Evolutionary conservation across 2,888 invertebrate genomes (phyloP).

Genomic region (Drosophila borealis): DNA sequence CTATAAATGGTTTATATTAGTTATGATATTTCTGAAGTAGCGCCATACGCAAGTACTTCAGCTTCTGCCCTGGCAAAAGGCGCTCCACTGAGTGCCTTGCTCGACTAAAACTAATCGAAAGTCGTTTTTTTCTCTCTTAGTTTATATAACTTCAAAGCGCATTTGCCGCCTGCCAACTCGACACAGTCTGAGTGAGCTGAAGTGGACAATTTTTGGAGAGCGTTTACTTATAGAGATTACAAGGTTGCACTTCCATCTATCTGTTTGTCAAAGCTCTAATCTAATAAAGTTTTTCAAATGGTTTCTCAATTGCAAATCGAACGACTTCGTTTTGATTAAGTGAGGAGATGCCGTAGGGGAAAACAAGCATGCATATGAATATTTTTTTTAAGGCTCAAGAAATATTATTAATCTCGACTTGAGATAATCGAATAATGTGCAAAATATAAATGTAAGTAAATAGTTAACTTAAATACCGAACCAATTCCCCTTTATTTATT

Average conservation of each 20-base stretch:
- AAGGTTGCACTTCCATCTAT: slow-evolving; percentile 45
- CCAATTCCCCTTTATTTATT: too few species aligned
- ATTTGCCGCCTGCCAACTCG: slow-evolving; percentile 45
- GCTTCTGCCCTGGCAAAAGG: slow-evolving; percentile 7
- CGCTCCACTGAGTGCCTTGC: slow-evolving; percentile 5
- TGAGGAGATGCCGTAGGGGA: background rate
- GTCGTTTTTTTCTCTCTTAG: slow-evolving; percentile 11
- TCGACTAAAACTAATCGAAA: slow-evolving; percentile 46
- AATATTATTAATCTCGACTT: background rate
- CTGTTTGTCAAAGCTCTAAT: slow-evolving; percentile 22
- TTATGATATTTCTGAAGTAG: slow-evolving; percentile 37
- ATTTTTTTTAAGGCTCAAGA: background rate
- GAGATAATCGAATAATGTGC: background rate
- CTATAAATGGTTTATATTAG: slow-evolving; percentile 12
- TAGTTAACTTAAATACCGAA: too few species aligned
- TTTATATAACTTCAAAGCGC: slow-evolving; percentile 57
- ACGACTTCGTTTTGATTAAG: slow-evolving; percentile 9
- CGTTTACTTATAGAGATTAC: slow-evolving; percentile 46
- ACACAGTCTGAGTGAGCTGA: slow-evolving; percentile 31
- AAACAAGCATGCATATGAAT: background rate
- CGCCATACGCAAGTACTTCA: slow-evolving; percentile 48
- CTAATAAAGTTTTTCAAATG: slow-evolving; percentile 38
- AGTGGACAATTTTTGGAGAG: slow-evolving; percentile 46
- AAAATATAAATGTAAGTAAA: background rate
- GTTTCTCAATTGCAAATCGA: slow-evolving; percentile 24